Evolutionary conservation across 2,888 invertebrate species (phyloP), one percentile per base, ranked within the genome.

Genomic region (Tachina fera): DNA sequence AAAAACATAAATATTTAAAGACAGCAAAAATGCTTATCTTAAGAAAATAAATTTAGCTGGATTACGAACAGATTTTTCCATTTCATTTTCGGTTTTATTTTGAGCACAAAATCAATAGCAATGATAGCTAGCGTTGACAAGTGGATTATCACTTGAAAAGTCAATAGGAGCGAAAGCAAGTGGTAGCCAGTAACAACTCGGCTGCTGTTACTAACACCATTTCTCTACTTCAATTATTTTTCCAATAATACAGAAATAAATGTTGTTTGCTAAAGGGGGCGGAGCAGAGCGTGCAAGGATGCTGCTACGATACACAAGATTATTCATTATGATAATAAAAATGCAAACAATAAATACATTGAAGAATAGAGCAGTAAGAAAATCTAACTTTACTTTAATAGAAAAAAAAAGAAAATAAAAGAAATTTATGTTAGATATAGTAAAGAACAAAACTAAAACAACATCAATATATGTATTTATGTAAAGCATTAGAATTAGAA

Each of bases 91-190:
- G 45, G 0, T 58, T 72, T 58, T 16, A 41, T 58, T 76, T 31
- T 49, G 49, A 77, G 77, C 22, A 65, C 22, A 65, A 83, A 77
- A 83, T 77, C 83, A 71, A 77, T 77, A 71, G 51, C 47, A 63
- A 10, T 58, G 84, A 77, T 77, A 84, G 76, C 84, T 77, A 77
- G 76, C 84, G 39, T 13, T 85, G 85, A 85, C 85, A 85, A 85
- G 85, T 79, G 82, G 82, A 82, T 85, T 85, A 85, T 85, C 85
- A 85, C 85, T 85, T 85, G 82, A 82, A 85, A 85, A 85, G 85
- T 82, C 78, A 85, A 85, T 78, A 60, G 56, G 13, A 61, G 61
- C 19, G 53, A 39, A 56, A 67, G 19, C 67, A 75, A 75, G 60
- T 80, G 79, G 56, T 22, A 58, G n/a, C 19, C 74, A 61, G 53